Percentiles rank a stretch among this genome's conserved stretches.
phyloP scores from a whole-genome alignment of 1,140 invertebrate species.

The Drosophila sproati region DNA sequence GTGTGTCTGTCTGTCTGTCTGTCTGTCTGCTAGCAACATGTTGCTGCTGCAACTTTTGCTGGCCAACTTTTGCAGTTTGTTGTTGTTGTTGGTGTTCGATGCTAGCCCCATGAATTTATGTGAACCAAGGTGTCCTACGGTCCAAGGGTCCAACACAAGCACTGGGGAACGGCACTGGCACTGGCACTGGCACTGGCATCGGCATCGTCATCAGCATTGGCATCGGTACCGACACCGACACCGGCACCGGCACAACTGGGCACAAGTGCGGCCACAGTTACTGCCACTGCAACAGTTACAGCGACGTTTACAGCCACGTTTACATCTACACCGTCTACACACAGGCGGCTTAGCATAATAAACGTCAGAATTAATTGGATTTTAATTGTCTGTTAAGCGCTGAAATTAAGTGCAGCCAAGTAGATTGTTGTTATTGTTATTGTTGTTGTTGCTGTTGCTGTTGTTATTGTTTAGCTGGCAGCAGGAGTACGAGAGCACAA shows the following conservation, averaged over 20 bases:
- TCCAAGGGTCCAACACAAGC: background rate
- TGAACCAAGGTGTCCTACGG: constrained; percentile 36
- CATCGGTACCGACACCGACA: background rate
- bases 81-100: constrained; percentile 9
- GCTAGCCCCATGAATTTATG: constrained; percentile 40
- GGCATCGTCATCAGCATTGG: background rate
- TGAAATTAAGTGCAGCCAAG: constrained; percentile 82
- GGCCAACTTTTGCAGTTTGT: constrained; percentile 7
- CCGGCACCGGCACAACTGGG: background rate
- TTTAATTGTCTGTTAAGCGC: constrained; percentile 83
- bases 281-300: constrained; percentile 28
- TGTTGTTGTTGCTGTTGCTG: constrained; percentile 24
- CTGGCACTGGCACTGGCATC: constrained; percentile 1
- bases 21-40: constrained; percentile 37
- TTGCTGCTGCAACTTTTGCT: constrained; percentile 32
- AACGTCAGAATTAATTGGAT: constrained; percentile 83
- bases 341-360: constrained; percentile 80
- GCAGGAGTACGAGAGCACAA: constrained; percentile 31
- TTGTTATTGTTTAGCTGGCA: constrained; percentile 32
- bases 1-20: background rate
- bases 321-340: constrained; percentile 39
- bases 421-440: constrained; percentile 51
- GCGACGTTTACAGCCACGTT: constrained; percentile 25
- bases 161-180: background rate
- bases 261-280: constrained; percentile 9